Evolutionary conservation across 2,888 invertebrate genomes (phyloP).

Genomic region (Eupeodes latifasciatus): DNA sequence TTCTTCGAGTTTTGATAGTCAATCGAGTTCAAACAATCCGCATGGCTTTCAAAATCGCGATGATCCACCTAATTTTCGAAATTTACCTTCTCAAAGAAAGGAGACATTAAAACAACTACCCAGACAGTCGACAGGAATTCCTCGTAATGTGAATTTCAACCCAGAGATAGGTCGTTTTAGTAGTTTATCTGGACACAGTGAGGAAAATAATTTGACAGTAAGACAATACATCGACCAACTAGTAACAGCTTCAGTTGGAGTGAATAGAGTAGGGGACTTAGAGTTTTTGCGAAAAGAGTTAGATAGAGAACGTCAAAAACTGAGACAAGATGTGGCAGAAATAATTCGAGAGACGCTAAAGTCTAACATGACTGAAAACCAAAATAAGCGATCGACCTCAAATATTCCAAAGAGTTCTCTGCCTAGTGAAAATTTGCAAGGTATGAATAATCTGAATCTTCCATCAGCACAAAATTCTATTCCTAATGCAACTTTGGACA

Average conservation of each 20-base stretch:
- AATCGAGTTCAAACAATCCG: background rate
- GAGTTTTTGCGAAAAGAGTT: background rate
- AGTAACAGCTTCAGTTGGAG: too few species aligned
- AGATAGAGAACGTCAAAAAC: background rate
- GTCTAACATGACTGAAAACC: background rate
- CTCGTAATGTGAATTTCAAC: background rate
- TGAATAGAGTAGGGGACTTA: background rate
- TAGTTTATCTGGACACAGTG: background rate
- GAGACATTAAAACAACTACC: background rate
- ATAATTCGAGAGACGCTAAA: background rate
- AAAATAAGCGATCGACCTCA: background rate
- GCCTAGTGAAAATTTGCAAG: background rate
- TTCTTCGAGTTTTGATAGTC: background rate
- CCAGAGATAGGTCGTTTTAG: background rate
- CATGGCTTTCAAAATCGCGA: background rate
- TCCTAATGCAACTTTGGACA: too few species aligned
- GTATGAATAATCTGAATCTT: too few species aligned
- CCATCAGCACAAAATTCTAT: too few species aligned
- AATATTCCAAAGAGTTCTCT: background rate
- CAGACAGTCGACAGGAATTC: background rate
- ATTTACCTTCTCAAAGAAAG: background rate
- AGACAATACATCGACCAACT: background rate
- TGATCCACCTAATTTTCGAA: background rate
- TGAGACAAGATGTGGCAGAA: background rate
- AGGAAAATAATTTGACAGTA: background rate